Conservation (phyloP, 2,113 vertebrate species). For the Dasypus novemcinctus region DNA sequence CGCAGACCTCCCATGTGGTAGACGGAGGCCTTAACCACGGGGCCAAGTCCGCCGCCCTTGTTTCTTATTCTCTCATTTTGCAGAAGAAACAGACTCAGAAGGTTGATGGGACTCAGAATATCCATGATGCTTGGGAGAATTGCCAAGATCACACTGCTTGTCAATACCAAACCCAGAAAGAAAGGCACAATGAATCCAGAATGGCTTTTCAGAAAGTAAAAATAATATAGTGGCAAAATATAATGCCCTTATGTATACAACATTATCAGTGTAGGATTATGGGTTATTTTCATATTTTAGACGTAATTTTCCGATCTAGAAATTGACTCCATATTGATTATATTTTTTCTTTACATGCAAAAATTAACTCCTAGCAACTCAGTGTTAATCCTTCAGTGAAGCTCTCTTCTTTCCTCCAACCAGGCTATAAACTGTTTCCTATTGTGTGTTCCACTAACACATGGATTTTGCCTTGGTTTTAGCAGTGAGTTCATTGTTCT, state of each 20-base stretch:
- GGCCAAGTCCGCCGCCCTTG: no score
- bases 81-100: slow-evolving; percentile 4
- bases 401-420: neutral
- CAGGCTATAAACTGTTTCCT: neutral
- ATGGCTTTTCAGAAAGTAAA: neutral
- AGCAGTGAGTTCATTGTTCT: neutral
- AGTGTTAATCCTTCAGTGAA: neutral
- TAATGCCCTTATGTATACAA: neutral
- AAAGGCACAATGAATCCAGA: neutral
- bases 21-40: no score
- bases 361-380: neutral
- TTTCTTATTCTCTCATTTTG: neutral
- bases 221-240: neutral
- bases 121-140: neutral
- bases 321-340: neutral
- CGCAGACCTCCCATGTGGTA: neutral
- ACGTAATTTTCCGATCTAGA: neutral
- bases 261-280: neutral
- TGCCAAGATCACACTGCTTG: neutral
- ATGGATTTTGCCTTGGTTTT: neutral
- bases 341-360: neutral
- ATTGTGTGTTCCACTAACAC: neutral
- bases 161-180: slow-evolving; percentile 25
- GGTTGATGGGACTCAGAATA: neutral
- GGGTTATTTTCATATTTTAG: slow-evolving; percentile 18